Conservation (phyloP, 2,888 invertebrate genomes). For the Spodoptera exigua region DNA sequence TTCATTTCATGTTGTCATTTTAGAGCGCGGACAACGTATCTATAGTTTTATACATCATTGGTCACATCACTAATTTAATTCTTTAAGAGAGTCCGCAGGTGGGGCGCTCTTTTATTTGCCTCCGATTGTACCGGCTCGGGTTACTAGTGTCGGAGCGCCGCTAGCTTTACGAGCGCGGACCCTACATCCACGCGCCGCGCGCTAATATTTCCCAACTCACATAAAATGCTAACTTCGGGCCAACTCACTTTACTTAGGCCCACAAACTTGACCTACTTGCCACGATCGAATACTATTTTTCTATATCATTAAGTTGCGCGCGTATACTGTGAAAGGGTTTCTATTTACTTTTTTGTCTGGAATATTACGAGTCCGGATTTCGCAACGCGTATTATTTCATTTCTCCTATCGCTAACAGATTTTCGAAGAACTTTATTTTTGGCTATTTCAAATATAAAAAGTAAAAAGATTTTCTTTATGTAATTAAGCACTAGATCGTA, state of each 20-base stretch:
- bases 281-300: slow-evolving; percentile 44
- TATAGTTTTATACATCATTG: too few relatives aligned
- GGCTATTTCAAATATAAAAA: slow-evolving; percentile 18
- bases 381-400: slow-evolving; percentile 34
- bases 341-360: slow-evolving; percentile 35
- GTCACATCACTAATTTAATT: slow-evolving; percentile 64
- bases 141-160: slow-evolving; percentile 13
- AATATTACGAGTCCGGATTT: slow-evolving; percentile 26
- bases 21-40: too few relatives aligned
- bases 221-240: slow-evolving; percentile 33
- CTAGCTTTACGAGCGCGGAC: slow-evolving; percentile 41
- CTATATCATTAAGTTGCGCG: slow-evolving; percentile 42
- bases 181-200: slow-evolving; percentile 21
- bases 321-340: slow-evolving; percentile 44
- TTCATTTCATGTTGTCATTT: too few relatives aligned
- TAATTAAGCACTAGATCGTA: too few relatives aligned
- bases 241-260: slow-evolving; percentile 21
- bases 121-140: slow-evolving; percentile 27
- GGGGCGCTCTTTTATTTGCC: slow-evolving; percentile 34
- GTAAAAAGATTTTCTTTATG: slow-evolving; percentile 16
- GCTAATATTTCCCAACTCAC: slow-evolving; percentile 43
- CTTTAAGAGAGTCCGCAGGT: slow-evolving; percentile 51
- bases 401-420: slow-evolving; percentile 34
- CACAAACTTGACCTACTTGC: slow-evolving; percentile 40
- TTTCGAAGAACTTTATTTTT: slow-evolving; percentile 29